Evolutionary conservation across 92 coral and sea anemone species (phyloP).

Genomic region (Epizoanthus stellaris): DNA sequence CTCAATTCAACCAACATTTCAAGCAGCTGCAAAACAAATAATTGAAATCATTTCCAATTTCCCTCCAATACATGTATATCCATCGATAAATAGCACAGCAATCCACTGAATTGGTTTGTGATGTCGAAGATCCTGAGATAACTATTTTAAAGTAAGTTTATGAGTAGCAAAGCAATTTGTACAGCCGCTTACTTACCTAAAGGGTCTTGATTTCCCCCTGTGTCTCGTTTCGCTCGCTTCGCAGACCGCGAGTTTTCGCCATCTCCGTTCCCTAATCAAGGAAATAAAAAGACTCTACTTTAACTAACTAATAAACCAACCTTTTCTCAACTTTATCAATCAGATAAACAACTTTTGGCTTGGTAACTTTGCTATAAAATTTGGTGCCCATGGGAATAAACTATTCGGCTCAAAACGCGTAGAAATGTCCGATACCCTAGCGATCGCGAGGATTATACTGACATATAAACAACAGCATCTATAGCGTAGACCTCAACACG

Average conservation of each 20-base stretch:
- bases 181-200: slow-evolving; percentile 6
- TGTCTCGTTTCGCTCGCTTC: slow-evolving; percentile 60
- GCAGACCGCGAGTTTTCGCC: slow-evolving; percentile 48
- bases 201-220: not conserved
- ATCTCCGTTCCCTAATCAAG: slow-evolving; percentile 65
- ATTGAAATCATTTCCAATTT: not conserved
- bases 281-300: not conserved
- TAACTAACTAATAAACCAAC: not conserved
- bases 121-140: not conserved
- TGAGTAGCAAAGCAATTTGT: too few relatives aligned
- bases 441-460: not conserved
- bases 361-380: not conserved
- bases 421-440: not conserved
- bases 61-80: not conserved
- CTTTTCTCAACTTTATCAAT: not conserved
- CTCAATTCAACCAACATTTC: not conserved
- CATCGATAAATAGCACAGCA: not conserved
- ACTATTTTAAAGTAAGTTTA: not conserved
- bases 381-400: too few relatives aligned
- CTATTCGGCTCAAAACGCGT: too few relatives aligned
- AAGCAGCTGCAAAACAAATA: slow-evolving; percentile 2
- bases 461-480: not conserved
- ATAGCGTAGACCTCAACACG: not conserved
- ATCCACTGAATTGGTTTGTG: not conserved
- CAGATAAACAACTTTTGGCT: not conserved